Percentiles rank a stretch among this genome's conserved stretches.
Conservation (phyloP, 1,140 invertebrate genomes). For the Trachymyrmex septentrionalis region DNA sequence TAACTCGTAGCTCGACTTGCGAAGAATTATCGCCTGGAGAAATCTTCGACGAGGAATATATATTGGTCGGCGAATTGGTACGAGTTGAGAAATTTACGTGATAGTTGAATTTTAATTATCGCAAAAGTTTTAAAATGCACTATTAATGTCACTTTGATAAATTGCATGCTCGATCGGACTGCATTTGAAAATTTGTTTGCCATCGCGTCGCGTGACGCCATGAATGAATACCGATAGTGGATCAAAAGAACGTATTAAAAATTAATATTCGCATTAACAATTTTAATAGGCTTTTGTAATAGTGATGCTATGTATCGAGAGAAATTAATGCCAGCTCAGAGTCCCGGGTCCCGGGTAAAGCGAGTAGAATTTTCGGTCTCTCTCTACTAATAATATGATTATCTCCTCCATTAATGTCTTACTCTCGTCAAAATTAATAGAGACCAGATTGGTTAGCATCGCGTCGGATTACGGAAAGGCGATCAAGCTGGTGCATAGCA, state of each 20-base stretch:
- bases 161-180: not conserved
- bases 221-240: not conserved
- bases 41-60: constrained; percentile 4
- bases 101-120: constrained; percentile 9
- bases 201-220: too few relatives aligned
- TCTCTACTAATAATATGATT: not conserved
- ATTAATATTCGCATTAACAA: constrained; percentile 15
- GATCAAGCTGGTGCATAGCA: constrained; percentile 14
- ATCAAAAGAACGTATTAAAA: not conserved
- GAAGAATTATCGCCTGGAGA: constrained; percentile 51
- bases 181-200: constrained; percentile 2
- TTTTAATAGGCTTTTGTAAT: not conserved
- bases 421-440: constrained; percentile 27
- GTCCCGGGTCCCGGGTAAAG: not conserved
- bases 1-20: constrained; percentile 1
- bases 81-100: not conserved
- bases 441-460: constrained; percentile 32
- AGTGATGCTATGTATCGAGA: not conserved
- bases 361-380: constrained; percentile 4
- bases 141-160: not conserved
- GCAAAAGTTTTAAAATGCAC: constrained; percentile 10
- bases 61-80: not conserved
- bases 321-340: not conserved
- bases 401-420: constrained; percentile 17
- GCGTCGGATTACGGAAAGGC: constrained; percentile 41